Evolutionary conservation across 2,113 vertebrate genomes (phyloP).

Genomic region (Oncorhynchus mykiss): DNA sequence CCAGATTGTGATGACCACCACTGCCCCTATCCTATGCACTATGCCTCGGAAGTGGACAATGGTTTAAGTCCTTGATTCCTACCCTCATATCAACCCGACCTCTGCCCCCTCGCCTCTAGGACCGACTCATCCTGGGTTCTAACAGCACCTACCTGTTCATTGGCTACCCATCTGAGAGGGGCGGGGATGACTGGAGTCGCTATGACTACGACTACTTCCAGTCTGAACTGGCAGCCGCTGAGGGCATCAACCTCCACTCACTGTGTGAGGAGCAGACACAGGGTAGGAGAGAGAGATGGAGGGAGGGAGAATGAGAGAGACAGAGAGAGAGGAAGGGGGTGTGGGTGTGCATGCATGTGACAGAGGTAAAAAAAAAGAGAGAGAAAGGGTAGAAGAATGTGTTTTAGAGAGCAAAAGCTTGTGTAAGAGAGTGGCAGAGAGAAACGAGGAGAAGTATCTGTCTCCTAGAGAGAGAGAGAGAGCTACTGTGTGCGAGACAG

Average conservation of each 20-base stretch:
- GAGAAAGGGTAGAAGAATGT: no score
- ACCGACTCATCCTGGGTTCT: conserved; percentile 84
- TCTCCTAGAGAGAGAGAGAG: no score
- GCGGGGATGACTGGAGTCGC: conserved; percentile 74
- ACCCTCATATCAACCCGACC: no score
- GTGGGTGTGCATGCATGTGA: background rate
- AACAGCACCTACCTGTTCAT: conserved; percentile 83
- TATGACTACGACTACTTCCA: conserved; percentile 89
- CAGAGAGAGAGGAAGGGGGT: background rate
- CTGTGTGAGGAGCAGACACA: conserved; percentile 63
- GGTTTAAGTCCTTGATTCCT: no score
- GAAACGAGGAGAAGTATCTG: no score
- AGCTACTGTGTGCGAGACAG: no score
- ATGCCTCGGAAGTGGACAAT: no score
- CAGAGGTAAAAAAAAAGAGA: no score
- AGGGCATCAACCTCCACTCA: conserved; percentile 74
- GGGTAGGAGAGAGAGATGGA: conserved; percentile 6
- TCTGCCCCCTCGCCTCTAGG: conserved; percentile 58
- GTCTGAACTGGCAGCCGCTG: conserved; percentile 80
- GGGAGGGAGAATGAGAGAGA: background rate
- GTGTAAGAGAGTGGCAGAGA: no score
- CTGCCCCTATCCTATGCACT: no score
- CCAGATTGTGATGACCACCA: no score
- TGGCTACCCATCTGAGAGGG: conserved; percentile 80
- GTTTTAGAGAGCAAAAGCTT: no score